phyloP scores from a whole-genome alignment of 2,888 invertebrate genomes.

The Pecten maximus region DNA sequence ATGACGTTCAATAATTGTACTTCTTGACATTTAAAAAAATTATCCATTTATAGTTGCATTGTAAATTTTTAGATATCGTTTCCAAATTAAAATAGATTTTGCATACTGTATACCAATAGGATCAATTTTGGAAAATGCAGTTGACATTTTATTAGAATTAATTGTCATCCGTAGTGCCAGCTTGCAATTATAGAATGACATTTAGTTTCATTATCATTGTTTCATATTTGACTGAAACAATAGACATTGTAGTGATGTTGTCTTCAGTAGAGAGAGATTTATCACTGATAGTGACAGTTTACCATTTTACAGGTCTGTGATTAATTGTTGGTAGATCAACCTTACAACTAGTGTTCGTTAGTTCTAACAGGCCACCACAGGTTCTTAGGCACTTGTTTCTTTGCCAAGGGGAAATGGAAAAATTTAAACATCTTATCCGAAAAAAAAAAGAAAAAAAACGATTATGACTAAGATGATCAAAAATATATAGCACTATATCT shows the following conservation, averaged over 20 bases:
- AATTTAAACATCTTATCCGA: not conserved
- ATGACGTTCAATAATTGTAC: not conserved
- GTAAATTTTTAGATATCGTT: not conserved
- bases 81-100: not conserved
- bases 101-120: too few species aligned
- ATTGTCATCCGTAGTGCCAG: not conserved
- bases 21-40: not conserved
- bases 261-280: not conserved
- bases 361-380: too few species aligned
- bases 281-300: too few species aligned
- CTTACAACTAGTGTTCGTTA: too few species aligned
- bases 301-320: too few species aligned
- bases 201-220: not conserved
- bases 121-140: not conserved
- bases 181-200: not conserved
- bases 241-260: not conserved
- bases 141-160: not conserved
- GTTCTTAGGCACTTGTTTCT: too few species aligned
- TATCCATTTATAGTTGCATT: not conserved
- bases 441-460: not conserved
- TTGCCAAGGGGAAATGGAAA: not conserved
- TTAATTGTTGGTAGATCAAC: too few species aligned
- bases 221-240: not conserved
- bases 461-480: not conserved
- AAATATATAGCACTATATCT: too few species aligned